Percentiles rank a stretch among this genome's conserved stretches.
Conservation (phyloP, 2,888 invertebrate genomes). For the Apamea epomidion region DNA sequence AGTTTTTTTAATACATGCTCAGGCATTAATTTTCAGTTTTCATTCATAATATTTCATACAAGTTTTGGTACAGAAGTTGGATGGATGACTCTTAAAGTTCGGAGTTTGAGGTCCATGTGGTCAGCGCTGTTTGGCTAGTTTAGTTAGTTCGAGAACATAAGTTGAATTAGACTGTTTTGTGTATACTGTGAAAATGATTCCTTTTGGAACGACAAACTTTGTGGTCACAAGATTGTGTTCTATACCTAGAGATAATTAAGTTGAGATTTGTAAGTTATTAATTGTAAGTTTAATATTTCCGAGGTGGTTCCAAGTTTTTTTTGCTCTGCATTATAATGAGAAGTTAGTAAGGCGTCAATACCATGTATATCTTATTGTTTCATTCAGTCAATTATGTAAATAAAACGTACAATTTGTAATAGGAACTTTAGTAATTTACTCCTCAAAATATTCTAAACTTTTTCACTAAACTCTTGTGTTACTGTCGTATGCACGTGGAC, state of each 20-base stretch:
- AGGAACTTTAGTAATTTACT: not conserved
- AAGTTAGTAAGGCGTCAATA: not conserved
- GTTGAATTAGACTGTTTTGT: constrained; percentile 32
- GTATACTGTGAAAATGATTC: constrained; percentile 43
- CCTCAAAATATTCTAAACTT: not conserved
- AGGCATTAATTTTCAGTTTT: constrained; percentile 58
- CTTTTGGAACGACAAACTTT: constrained; percentile 18
- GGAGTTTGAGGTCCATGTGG: constrained; percentile 54
- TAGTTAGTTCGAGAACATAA: constrained; percentile 32
- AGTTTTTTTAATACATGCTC: constrained; percentile 56
- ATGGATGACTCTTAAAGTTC: constrained; percentile 45
- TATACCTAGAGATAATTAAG: not conserved
- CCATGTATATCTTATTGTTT: not conserved
- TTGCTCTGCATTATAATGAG: not conserved
- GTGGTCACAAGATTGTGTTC: constrained; percentile 22
- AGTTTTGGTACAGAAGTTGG: constrained; percentile 43
- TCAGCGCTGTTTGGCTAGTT: constrained; percentile 30
- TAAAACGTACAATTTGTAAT: not conserved
- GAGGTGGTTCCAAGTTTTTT: not conserved
- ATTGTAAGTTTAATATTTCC: not conserved
- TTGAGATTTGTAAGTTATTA: not conserved
- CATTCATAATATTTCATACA: constrained; percentile 47
- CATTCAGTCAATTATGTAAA: not conserved
- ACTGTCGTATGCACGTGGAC: not conserved
- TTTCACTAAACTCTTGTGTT: not conserved